Percentiles rank a stretch among this genome's conserved stretches.
These are phyloP conservation scores for Xanthia togata DNA, from an alignment of 2,888 invertebrate species.

Conservation along the genomic window DNA sequence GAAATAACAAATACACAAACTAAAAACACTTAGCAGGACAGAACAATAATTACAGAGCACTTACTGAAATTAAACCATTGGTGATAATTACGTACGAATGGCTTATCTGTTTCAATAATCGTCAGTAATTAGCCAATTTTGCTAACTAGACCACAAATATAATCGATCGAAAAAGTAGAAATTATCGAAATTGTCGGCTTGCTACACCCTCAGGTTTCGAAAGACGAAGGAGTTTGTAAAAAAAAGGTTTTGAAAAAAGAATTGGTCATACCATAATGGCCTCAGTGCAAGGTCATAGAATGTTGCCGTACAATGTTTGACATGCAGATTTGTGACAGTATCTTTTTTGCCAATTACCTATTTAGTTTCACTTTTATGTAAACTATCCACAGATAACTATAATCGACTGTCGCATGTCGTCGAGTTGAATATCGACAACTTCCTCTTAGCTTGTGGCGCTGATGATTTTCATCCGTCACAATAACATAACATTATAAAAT, in stretches of 20 bases:
- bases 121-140: conserved; percentile 63
- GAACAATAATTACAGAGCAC: conserved; percentile 38
- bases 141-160: conserved; percentile 66
- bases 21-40: conserved; percentile 48
- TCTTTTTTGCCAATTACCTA: not conserved
- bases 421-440: not conserved
- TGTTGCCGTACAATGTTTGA: not conserved
- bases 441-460: too few species aligned
- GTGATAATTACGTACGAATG: conserved; percentile 50
- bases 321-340: not conserved
- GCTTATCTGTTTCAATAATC: conserved; percentile 63
- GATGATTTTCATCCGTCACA: too few species aligned
- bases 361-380: not conserved
- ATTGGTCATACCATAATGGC: conserved; percentile 2
- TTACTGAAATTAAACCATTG: conserved; percentile 51
- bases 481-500: too few species aligned
- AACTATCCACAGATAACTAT: too few species aligned
- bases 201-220: conserved; percentile 1
- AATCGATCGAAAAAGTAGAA: conserved; percentile 43
- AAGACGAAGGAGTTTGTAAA: not conserved
- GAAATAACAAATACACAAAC: conserved; percentile 39
- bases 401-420: too few species aligned
- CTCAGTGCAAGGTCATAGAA: conserved; percentile 6
- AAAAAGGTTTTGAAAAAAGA: not conserved
- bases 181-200: conserved; percentile 43